A percentile compares a stretch with the other conserved stretches of the same genome.
phyloP scores from a whole-genome alignment of 2,797 vertebrate species.

The Mormyrops boulengeri region DNA sequence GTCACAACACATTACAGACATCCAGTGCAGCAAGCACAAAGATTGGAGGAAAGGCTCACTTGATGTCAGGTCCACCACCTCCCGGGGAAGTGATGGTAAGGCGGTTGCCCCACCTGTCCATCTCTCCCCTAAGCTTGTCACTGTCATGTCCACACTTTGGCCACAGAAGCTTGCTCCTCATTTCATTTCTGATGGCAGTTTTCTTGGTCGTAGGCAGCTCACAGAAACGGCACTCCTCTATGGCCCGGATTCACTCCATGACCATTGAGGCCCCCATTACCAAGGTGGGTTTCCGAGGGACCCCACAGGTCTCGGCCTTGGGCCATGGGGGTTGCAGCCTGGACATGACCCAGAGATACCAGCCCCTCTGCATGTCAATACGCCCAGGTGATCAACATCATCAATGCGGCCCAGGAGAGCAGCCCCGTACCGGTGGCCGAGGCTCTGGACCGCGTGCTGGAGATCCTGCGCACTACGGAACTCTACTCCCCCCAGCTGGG shows the following conservation, averaged over 20 bases:
- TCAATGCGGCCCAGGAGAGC: constrained; percentile 90
- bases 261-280: constrained; percentile 97
- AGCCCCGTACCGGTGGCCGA: constrained; percentile 86
- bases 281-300: constrained; percentile 68
- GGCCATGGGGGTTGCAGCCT: background rate
- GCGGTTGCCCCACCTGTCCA: constrained; percentile 13
- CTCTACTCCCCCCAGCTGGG: constrained; percentile 89
- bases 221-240: constrained; percentile 88
- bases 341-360: background rate
- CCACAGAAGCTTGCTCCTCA: background rate
- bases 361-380: background rate
- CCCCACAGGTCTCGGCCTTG: background rate
- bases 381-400: constrained; percentile 89
- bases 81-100: constrained; percentile 86
- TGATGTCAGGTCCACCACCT: constrained; percentile 79
- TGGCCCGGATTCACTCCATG: constrained; percentile 98
- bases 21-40: constrained; percentile 80
- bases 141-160: background rate
- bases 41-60: constrained; percentile 91
- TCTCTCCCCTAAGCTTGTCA: background rate
- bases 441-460: constrained; percentile 87
- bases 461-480: constrained; percentile 91
- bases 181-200: background rate
- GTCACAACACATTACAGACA: constrained; percentile 56
- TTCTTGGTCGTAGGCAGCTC: constrained; percentile 67